Evolutionary conservation across 2,113 vertebrate genomes (phyloP), one percentile per base, ranked within the genome.

Genomic region (Xyrauchen texanus): DNA sequence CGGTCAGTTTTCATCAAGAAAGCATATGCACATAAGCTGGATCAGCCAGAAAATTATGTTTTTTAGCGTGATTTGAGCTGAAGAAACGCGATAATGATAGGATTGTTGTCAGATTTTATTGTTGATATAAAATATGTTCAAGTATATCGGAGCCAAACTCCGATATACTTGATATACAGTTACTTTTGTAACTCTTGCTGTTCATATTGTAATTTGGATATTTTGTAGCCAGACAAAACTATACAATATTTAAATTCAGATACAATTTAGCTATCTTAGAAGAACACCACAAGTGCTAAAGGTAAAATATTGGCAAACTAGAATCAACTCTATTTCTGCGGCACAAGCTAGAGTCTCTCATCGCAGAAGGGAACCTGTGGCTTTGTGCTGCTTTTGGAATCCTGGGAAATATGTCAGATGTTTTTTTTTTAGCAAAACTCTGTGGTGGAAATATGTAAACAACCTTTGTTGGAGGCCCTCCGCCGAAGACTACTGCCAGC

Each of bases 381-480:
- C 74, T 76, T 79, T 83, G 55, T 82, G 61, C 67, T 74, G 58
- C 63, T 70, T 68, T 55, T 81, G 60, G 44, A 85, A 82, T 78
- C 70, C 61, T 83, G 69, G 44, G 64, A 78, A 79, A 87, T 84
- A 85, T 73, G 63, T 77, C 82, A 79, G 81, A 70, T 72, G 76
- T 64, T 80, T 82, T 82, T 34, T 34, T 81, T 79, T 53, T 47
- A 85, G 80, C 82, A 85, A 81, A 90, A 84, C 75, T 81, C 79
- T 49, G 69, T 68, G 12, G 79, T 58, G 78, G 70, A 89, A 91
- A 87, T 86, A 90, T 87, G 86, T 85, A 90, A 92, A 90, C 89
- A 89, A 76, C 76, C 78, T 90, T 86, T 86, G 76, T 84, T 82
- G 57, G 63, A 86, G 80, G 79, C 71, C 67, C 82, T 61, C 34